These are phyloP conservation scores for Leptopilina clavipes DNA, from an alignment of 1,140 invertebrate genomes.

Conservation along the genomic window DNA sequence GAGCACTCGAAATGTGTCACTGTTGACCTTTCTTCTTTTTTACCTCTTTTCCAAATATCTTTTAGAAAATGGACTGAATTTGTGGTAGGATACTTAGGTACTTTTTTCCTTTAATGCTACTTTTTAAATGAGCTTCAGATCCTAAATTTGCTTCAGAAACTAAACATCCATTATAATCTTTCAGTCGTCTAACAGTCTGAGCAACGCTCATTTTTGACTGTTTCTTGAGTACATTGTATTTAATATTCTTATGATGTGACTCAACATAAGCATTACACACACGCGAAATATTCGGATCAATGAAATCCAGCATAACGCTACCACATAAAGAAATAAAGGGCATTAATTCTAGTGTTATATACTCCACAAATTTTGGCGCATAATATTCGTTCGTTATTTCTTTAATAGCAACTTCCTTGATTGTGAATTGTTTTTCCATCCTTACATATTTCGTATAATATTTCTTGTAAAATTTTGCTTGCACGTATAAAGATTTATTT, in stretches of 20 bases:
- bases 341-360: conserved; percentile 42
- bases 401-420: conserved; percentile 23
- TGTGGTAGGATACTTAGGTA: neutral
- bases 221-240: conserved; percentile 35
- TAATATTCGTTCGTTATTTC: conserved; percentile 43
- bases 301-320: conserved; percentile 42
- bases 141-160: neutral
- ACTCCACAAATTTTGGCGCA: conserved; percentile 43
- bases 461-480: conserved; percentile 40
- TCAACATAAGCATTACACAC: conserved; percentile 47
- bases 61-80: neutral
- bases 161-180: neutral
- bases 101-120: neutral
- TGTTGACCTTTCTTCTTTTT: neutral
- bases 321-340: conserved; percentile 45
- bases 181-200: conserved; percentile 1
- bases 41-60: conserved; percentile 16
- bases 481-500: conserved; percentile 37
- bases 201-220: neutral
- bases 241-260: conserved; percentile 42
- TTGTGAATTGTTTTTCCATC: conserved; percentile 18
- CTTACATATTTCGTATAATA: conserved; percentile 33
- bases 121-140: neutral
- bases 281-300: conserved; percentile 44
- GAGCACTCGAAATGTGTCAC: neutral